Evolutionary conservation across 1,140 invertebrate genomes (phyloP).

Genomic region (Microplitis demolitor): DNA sequence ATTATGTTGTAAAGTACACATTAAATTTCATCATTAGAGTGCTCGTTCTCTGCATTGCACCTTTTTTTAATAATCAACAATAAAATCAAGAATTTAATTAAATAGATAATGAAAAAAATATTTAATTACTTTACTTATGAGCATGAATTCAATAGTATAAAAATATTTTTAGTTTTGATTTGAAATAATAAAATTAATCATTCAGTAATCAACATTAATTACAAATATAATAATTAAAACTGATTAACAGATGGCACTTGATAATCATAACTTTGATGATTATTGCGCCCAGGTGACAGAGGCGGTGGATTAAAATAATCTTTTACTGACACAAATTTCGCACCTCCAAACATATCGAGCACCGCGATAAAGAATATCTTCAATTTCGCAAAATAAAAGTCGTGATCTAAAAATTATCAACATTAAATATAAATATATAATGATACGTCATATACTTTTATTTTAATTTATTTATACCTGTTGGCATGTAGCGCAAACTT

Average conservation of each 20-base stretch:
- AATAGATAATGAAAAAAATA: too few species aligned
- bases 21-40: too few species aligned
- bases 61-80: too few species aligned
- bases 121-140: too few species aligned
- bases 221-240: background rate
- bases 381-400: constrained; percentile 77
- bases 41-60: too few species aligned
- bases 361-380: constrained; percentile 73
- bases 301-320: constrained; percentile 64
- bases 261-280: background rate
- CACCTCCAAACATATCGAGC: constrained; percentile 79
- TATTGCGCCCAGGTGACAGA: background rate
- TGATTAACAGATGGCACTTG: background rate
- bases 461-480: constrained; percentile 51
- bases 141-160: too few species aligned
- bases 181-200: too few species aligned
- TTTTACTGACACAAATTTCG: constrained; percentile 66
- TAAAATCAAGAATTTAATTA: too few species aligned
- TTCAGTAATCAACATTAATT: too few species aligned
- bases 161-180: too few species aligned
- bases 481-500: constrained; percentile 67
- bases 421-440: background rate
- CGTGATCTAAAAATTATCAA: constrained; percentile 66
- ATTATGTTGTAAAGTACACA: too few species aligned
- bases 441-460: background rate